Evolutionary conservation across 2,113 vertebrate genomes (phyloP), one percentile per base, ranked within the genome.

Genomic region (Corvus hawaiiensis): DNA sequence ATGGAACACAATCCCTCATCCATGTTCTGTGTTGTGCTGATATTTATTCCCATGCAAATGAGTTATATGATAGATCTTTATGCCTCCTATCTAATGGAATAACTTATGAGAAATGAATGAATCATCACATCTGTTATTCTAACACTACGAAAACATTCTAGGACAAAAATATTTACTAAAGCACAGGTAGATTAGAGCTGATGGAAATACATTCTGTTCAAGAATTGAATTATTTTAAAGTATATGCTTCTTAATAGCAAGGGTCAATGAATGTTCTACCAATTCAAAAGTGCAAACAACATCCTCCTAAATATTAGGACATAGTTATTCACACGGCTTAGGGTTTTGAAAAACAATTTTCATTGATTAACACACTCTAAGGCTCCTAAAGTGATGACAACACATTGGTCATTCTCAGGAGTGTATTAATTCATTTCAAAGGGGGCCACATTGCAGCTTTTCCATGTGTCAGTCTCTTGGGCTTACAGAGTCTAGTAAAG

Each of bases 401-500:
- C 22, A n/a, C n/a, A 26, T 5, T 52, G 33, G 19, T 32, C 74
- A 63, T 22, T 69, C 52, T 56, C 58, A 62, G 46, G 24, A 30
- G 30, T 7, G 8, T 18, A 33, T 35, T 11, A 7, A 35, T 41
- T 49, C 0, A 1, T 43, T 63, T 33, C 7, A 2, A 13, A 16
- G 11, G 18, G 39, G 16, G 19, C 14, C 2, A 5, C 27, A 22
- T 6, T 22, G 13, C 14, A 71, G 16, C 7, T 23, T 84, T 84
- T 71, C 51, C 20, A 35, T 13, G 41, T 44, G 21, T 30, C 18
- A 37, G 28, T 39, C 27, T 59, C 71, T 52, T 23, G 46, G 39
- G 24, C 39, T 22, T 24, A 19, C 4, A 24, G 22, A 49, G 10
- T 41, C 39, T 43, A 61, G 24, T 28, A 64, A 74, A 64, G 2